Conservation (phyloP, 2,888 invertebrate genomes). For the Orthosia gracilis region DNA sequence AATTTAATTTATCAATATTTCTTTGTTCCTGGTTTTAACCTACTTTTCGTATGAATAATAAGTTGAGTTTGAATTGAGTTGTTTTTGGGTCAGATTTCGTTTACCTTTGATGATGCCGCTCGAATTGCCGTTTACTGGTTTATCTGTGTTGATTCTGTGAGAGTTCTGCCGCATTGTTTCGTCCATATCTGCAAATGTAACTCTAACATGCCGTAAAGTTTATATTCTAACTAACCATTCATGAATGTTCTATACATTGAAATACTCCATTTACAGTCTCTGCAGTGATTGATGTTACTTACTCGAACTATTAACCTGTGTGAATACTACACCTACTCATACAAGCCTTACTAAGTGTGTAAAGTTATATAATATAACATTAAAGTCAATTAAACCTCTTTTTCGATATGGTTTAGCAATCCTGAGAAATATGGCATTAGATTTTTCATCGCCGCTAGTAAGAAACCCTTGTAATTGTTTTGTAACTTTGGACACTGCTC, state of each 20-base stretch:
- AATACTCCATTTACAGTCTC: constrained; percentile 55
- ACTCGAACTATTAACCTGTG: constrained; percentile 57
- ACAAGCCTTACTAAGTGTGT: constrained; percentile 25
- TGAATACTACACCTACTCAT: constrained; percentile 35
- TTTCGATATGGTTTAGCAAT: constrained; percentile 63
- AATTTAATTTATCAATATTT: constrained; percentile 47
- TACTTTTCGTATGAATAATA: neutral
- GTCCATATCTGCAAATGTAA: constrained; percentile 3
- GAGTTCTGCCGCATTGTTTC: constrained; percentile 16
- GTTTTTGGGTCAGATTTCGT: neutral
- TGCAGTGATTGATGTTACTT: constrained; percentile 54
- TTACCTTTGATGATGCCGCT: neutral
- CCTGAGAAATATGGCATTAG: constrained; percentile 50
- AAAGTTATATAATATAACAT: constrained; percentile 53
- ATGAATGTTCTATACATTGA: constrained; percentile 25
- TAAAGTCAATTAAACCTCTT: constrained; percentile 52
- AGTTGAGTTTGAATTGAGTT: neutral
- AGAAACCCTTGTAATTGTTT: constrained; percentile 74
- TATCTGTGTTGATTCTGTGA: neutral
- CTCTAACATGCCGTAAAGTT: constrained; percentile 36
- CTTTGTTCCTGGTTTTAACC: constrained; percentile 33
- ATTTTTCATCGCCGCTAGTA: constrained; percentile 73
- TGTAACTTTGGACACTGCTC: constrained; percentile 74
- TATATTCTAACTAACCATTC: constrained; percentile 45
- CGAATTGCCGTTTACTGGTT: neutral